Percentiles rank a stretch among this genome's conserved stretches.
Conservation (phyloP, 1,140 invertebrate genomes). For the Sinonovacula constricta region DNA sequence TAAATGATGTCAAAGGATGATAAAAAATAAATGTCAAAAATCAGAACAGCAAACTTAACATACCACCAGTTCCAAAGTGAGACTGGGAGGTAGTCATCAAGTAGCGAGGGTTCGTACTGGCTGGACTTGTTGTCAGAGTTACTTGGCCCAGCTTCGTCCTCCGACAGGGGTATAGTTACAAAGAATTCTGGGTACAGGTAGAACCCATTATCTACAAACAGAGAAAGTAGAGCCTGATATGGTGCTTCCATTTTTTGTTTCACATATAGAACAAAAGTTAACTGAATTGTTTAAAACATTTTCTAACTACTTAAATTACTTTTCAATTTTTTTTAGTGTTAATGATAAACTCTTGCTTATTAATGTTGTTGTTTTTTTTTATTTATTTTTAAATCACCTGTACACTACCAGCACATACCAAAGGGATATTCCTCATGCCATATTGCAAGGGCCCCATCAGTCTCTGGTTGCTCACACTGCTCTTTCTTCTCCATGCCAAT, state of each 20-base stretch:
- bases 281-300: no score
- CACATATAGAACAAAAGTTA: no score
- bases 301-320: no score
- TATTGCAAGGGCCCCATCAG: conserved; percentile 54
- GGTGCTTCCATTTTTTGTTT: no score
- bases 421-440: conserved; percentile 77
- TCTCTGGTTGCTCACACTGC: conserved; percentile 23
- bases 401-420: conserved; percentile 60
- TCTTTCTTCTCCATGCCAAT: background rate
- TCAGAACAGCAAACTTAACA: no score
- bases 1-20: no score
- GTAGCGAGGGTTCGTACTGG: conserved; percentile 12
- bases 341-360: no score
- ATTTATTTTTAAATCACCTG: background rate
- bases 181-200: conserved; percentile 72
- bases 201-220: conserved; percentile 74
- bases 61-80: conserved; percentile 90
- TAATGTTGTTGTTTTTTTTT: no score
- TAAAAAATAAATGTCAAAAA: no score
- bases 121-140: background rate
- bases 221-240: no score
- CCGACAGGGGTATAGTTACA: conserved; percentile 10
- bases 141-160: background rate
- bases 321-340: no score
- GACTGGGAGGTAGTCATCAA: conserved; percentile 26